These are phyloP conservation scores for Turritopsis rubra DNA, from an alignment of 30 jellyfish, hydroid and myxozoan species.

Conservation along the genomic window DNA sequence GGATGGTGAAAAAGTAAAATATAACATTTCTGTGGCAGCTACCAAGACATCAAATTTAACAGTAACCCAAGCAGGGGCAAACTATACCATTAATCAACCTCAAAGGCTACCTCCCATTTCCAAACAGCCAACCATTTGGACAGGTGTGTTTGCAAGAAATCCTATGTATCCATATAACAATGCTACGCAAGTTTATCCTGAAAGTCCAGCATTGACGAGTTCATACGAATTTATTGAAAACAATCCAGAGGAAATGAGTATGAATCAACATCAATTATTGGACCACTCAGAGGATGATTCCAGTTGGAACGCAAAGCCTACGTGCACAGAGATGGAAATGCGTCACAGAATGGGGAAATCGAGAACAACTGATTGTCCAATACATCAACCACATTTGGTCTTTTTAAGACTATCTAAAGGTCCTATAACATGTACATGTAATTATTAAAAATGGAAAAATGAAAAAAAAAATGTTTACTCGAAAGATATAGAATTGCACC, in stretches of 20 bases:
- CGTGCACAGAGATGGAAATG: no score
- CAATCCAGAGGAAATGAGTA: neutral
- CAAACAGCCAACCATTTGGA: neutral
- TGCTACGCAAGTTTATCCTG: neutral
- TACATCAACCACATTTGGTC: neutral
- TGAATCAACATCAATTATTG: neutral
- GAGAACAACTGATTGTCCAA: neutral
- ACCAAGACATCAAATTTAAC: neutral
- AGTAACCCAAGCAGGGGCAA: no score
- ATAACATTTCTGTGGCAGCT: neutral
- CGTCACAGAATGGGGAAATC: no score
- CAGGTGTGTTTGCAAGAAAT: neutral
- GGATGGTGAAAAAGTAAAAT: neutral
- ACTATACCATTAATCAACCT: no score
- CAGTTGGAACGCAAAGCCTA: no score
- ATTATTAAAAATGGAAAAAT: no score
- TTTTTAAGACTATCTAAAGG: no score
- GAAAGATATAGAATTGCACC: no score
- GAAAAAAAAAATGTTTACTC: no score
- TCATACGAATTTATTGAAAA: neutral
- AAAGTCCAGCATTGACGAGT: neutral
- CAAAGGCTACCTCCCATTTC: neutral
- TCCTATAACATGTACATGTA: no score
- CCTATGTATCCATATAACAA: neutral
- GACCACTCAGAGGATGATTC: neutral